These are phyloP conservation scores for Beroe ovata DNA, from an alignment of 37 sponge, comb jelly and placozoan species.

Conservation along the genomic window DNA sequence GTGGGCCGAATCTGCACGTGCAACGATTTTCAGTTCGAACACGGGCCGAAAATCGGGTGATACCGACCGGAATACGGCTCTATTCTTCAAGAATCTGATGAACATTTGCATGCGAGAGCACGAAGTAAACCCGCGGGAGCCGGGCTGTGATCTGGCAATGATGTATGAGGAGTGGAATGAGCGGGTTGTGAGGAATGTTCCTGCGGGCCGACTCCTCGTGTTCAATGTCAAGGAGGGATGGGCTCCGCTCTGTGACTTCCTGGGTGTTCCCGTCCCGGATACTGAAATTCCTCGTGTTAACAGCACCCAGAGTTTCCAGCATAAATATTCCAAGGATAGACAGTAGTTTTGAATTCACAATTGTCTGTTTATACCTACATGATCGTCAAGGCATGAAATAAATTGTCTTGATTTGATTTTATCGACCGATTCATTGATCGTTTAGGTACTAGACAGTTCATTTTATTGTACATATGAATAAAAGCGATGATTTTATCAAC, in stretches of 20 bases:
- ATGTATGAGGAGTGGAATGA: constrained; percentile 1
- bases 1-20: background rate
- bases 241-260: background rate
- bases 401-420: too few species aligned
- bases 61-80: background rate
- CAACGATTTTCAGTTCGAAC: background rate
- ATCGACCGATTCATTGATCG: too few species aligned
- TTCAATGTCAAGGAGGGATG: constrained; percentile 7
- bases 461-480: too few species aligned
- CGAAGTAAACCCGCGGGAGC: background rate
- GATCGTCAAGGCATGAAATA: too few species aligned
- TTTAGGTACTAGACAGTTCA: too few species aligned
- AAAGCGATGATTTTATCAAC: too few species aligned
- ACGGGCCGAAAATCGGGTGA: background rate
- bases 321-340: background rate
- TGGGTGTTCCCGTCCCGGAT: background rate
- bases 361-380: too few species aligned
- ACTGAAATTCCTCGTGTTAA: background rate
- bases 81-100: background rate
- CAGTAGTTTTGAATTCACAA: too few species aligned
- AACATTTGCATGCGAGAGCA: background rate
- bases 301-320: background rate
- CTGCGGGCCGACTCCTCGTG: background rate
- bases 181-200: background rate
- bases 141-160: background rate